Evolutionary conservation across 2,113 vertebrate genomes (phyloP).

Genomic region (Pardalotus punctatus): DNA sequence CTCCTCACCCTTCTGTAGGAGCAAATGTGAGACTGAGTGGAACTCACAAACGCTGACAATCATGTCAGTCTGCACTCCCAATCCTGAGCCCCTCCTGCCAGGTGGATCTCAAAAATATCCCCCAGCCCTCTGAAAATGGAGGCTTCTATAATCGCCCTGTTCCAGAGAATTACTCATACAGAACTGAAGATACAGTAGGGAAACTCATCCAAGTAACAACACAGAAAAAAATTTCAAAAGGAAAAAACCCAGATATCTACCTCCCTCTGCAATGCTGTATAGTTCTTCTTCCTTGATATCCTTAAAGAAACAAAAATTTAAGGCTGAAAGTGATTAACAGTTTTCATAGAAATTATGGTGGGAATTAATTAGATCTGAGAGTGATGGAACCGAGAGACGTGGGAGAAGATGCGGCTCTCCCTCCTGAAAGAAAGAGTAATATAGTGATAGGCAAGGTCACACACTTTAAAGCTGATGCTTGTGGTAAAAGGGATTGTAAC

Average conservation of each 20-base stretch:
- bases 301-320: background rate
- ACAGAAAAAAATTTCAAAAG: background rate
- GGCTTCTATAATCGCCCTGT: background rate
- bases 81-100: background rate
- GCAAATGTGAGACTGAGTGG: background rate
- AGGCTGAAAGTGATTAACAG: background rate
- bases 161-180: background rate
- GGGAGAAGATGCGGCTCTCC: background rate
- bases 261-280: background rate
- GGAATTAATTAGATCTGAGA: background rate
- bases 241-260: background rate
- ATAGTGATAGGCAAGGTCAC: background rate
- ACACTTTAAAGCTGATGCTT: background rate
- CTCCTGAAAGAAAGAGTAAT: background rate
- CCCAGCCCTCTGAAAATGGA: background rate
- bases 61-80: background rate
- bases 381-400: background rate
- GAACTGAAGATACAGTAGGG: background rate
- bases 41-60: background rate
- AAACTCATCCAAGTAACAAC: background rate
- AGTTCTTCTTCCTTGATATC: background rate
- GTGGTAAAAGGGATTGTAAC: background rate
- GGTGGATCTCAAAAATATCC: background rate
- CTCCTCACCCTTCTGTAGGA: background rate
- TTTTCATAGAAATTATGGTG: background rate